Conservation (phyloP, 2,888 invertebrate genomes). For the Heliconius cydno region DNA sequence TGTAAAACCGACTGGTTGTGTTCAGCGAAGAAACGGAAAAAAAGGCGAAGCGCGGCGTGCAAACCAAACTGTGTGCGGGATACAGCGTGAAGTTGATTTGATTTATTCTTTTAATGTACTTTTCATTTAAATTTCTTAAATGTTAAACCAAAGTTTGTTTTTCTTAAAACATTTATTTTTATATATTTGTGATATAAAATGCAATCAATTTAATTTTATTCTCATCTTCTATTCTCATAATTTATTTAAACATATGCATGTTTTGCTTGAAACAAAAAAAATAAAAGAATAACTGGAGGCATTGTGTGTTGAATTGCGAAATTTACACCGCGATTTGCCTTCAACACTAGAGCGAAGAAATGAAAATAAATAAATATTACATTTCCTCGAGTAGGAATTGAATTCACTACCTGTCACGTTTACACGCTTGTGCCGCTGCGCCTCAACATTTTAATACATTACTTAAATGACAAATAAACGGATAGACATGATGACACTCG, state of each 20-base stretch:
- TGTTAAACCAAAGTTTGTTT: background rate
- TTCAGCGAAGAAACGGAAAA: no score
- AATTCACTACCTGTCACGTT: background rate
- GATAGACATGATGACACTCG: background rate
- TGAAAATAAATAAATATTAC: background rate
- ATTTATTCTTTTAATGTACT: background rate
- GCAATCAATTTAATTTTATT: background rate
- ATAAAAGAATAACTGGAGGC: no score
- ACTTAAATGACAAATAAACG: background rate
- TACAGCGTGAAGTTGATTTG: no score
- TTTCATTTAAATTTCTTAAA: background rate
- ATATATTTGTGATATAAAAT: background rate
- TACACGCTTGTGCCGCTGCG: background rate
- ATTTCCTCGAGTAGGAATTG: background rate
- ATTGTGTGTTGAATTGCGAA: no score
- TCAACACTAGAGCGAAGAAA: background rate
- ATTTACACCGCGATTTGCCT: no score
- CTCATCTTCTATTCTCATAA: background rate
- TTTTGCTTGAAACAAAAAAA: no score
- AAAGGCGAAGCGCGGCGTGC: no score
- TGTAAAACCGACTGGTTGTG: no score
- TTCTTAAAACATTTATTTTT: background rate
- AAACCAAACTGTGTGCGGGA: no score
- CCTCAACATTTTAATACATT: no score
- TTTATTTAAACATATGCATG: no score